These are phyloP conservation scores for Cephalopholis sonnerati DNA, from an alignment of 2,113 vertebrate species.

Conservation along the genomic window DNA sequence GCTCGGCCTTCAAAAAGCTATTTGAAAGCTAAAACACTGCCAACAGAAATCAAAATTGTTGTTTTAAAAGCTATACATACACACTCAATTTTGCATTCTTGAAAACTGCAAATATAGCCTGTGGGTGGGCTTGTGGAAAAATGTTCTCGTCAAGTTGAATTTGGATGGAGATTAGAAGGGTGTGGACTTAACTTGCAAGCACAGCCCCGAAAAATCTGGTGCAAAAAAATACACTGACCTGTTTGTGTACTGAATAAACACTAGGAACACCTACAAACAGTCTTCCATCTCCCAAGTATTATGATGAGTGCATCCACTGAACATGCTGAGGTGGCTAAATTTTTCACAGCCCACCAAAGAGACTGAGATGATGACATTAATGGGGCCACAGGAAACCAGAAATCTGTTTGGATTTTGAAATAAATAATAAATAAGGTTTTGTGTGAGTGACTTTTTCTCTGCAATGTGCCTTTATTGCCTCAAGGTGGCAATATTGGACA, in stretches of 20 bases:
- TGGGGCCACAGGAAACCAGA: slow-evolving; percentile 2
- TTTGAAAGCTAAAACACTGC: slow-evolving; percentile 89
- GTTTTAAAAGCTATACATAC: slow-evolving; percentile 12
- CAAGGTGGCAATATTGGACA: background rate
- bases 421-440: slow-evolving; percentile 40
- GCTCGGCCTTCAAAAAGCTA: slow-evolving; percentile 91
- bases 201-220: background rate
- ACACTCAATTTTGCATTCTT: slow-evolving; percentile 15
- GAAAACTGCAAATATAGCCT: background rate
- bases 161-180: background rate
- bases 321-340: background rate
- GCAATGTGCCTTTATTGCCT: background rate
- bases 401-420: slow-evolving; percentile 47
- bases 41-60: background rate
- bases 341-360: slow-evolving; percentile 33
- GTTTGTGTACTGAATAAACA: slow-evolving; percentile 38
- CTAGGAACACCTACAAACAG: background rate
- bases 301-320: slow-evolving; percentile 1
- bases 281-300: background rate
- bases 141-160: slow-evolving; percentile 12
- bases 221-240: slow-evolving; percentile 16
- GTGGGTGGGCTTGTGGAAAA: background rate
- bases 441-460: slow-evolving; percentile 1
- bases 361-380: background rate
- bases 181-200: background rate